These are phyloP conservation scores for Plutella xylostella DNA, from an alignment of 2,888 invertebrate genomes.

Conservation along the genomic window DNA sequence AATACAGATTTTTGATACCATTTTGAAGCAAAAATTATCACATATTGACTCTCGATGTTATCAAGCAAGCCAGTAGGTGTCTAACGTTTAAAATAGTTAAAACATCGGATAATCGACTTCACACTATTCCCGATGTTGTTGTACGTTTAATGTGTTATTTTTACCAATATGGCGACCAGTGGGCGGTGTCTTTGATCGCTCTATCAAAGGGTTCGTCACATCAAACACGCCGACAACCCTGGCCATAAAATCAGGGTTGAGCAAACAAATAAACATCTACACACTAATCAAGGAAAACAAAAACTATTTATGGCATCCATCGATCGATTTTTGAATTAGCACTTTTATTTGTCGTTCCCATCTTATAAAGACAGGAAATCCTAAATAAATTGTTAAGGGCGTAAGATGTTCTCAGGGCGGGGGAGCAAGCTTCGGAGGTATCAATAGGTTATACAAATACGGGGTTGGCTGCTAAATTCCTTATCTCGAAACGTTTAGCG, in stretches of 20 bases:
- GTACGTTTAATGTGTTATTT: conserved; percentile 51
- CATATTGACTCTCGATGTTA: neutral
- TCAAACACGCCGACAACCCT: conserved; percentile 33
- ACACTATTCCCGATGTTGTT: conserved; percentile 5
- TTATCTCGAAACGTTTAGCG: conserved; percentile 52
- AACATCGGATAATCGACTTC: conserved; percentile 2
- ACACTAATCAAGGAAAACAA: conserved; percentile 6
- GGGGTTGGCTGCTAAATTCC: conserved; percentile 61
- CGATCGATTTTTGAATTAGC: conserved; percentile 4
- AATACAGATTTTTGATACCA: neutral
- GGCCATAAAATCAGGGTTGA: conserved; percentile 31
- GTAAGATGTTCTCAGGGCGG: conserved; percentile 1
- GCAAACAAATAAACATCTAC: conserved; percentile 30
- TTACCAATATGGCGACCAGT: conserved; percentile 56
- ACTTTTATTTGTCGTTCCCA: conserved; percentile 19
- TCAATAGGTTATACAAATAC: conserved; percentile 28
- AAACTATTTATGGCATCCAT: conserved; percentile 4
- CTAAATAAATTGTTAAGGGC: conserved; percentile 7
- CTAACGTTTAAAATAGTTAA: no score
- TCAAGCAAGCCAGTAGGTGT: no score
- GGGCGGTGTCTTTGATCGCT: conserved; percentile 49
- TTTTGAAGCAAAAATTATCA: conserved; percentile 6
- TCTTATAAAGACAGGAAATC: conserved; percentile 9
- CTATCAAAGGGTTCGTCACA: conserved; percentile 36
- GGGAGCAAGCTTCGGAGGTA: conserved; percentile 1